Evolutionary conservation across 2,888 invertebrate genomes (phyloP), one percentile per base, ranked within the genome.

Genomic region (Peribatodes rhomboidaria): DNA sequence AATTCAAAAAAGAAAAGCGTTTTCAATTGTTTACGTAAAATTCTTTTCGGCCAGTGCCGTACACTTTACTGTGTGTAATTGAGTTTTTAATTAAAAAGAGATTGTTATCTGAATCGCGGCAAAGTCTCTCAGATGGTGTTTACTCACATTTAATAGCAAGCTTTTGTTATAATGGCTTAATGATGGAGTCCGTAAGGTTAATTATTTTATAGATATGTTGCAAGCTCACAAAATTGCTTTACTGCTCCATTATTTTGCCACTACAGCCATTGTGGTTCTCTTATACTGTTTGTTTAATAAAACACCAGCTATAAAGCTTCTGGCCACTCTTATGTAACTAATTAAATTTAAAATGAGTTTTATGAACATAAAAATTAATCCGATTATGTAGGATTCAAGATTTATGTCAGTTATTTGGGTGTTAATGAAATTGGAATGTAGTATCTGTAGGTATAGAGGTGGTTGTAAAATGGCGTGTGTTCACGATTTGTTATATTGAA

Each of bases 141-240:
- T 85, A 87, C 84, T 81, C 77, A 73, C 68, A 84, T 87, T 87
- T 88, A 87, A 89, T 86, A 76, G 81, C 77, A 76, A 78, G 78
- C 85, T 85, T 88, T 87, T 83, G 83, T 84, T 84, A 75, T 82
- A 84, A 88, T 86, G 73, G 73, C 76, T 81, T 86, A 81, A 87
- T 84, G 80, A 83, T 82, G 76, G 67, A 83, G 81, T 81, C 83
- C 75, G 82, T 81, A 72, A 75, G 74, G 68, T 80, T 80, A 78
- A 85, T 85, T 82, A 82, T 79, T 85, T 84, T 83, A 85, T 86
- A 75, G 76, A 71, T 77, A 75, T 77, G 76, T 78, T 78, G 75
- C 74, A 76, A 74, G 75, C 77, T 74, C 78, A 81, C 80, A 77
- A 80, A 83, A 82, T 80, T 74, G 68, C 76, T 83, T 81, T 77